Evolutionary conservation across 2,888 invertebrate genomes (phyloP).

Genomic region (Dorcus hopei): DNA sequence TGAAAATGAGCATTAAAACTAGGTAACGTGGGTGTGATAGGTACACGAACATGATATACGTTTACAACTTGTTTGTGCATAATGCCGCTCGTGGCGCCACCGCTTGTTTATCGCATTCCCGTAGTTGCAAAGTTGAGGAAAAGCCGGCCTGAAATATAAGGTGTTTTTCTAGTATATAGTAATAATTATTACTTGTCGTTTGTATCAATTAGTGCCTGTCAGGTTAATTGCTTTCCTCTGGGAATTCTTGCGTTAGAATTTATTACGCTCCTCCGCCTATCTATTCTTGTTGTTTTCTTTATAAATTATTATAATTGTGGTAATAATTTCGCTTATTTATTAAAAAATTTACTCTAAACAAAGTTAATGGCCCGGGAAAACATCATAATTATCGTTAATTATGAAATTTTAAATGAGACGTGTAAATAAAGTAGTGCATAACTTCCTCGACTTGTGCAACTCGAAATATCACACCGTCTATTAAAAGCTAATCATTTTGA

Average conservation of each 20-base stretch:
- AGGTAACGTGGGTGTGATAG: slow-evolving; percentile 23
- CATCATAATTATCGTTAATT: slow-evolving; percentile 10
- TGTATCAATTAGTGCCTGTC: background rate
- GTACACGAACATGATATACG: slow-evolving; percentile 23
- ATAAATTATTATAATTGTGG: slow-evolving; percentile 1
- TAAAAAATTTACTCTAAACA: slow-evolving; percentile 10
- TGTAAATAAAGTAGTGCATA: background rate
- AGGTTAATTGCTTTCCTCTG: background rate
- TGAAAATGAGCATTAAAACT: slow-evolving; percentile 25
- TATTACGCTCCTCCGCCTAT: background rate
- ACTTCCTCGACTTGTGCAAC: too few species aligned
- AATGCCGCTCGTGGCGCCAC: slow-evolving; percentile 23
- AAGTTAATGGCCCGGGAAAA: slow-evolving; percentile 7
- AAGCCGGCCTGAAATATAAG: background rate
- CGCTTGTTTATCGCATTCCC: slow-evolving; percentile 2
- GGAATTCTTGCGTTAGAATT: background rate
- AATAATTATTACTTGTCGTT: background rate
- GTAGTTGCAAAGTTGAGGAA: background rate
- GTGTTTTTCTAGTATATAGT: background rate
- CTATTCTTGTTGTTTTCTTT: slow-evolving; percentile 5
- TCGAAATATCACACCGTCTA: too few species aligned
- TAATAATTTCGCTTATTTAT: slow-evolving; percentile 15
- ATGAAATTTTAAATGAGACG: slow-evolving; percentile 4
- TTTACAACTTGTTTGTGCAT: slow-evolving; percentile 25
- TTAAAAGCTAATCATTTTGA: too few species aligned